Evolutionary conservation across 1,140 invertebrate genomes (phyloP).

Genomic region (Helicorthomorpha holstii): DNA sequence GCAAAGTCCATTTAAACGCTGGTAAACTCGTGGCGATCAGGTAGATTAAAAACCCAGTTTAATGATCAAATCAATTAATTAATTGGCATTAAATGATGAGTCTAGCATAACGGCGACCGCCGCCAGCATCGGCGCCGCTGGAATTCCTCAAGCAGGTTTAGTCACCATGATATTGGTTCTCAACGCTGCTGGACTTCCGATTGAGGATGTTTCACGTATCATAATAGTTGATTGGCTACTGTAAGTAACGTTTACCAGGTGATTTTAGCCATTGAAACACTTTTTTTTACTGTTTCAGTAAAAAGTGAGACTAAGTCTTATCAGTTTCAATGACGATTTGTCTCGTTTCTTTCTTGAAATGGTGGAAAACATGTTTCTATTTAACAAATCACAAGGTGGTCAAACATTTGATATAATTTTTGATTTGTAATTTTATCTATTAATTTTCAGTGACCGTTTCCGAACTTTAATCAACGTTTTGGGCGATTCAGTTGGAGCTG

Average conservation of each 20-base stretch:
- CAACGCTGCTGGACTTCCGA: conserved; percentile 42
- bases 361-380: too few relatives aligned
- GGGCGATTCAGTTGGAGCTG: conserved; percentile 84
- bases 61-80: too few relatives aligned
- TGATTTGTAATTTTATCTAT: background rate
- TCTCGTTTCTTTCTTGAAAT: too few relatives aligned
- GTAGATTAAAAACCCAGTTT: conserved; percentile 18
- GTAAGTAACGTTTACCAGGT: too few relatives aligned
- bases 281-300: too few relatives aligned
- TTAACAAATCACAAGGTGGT: too few relatives aligned
- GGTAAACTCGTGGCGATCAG: conserved; percentile 39
- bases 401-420: too few relatives aligned
- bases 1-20: conserved; percentile 34
- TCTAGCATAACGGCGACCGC: conserved; percentile 43
- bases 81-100: too few relatives aligned
- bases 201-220: conserved; percentile 42
- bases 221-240: conserved; percentile 48
- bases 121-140: conserved; percentile 43
- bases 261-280: too few relatives aligned
- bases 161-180: conserved; percentile 45
- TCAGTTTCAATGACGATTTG: too few relatives aligned
- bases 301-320: too few relatives aligned
- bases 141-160: conserved; percentile 35
- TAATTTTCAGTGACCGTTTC: conserved; percentile 68
- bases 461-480: conserved; percentile 92